Conservation (phyloP, 2,113 vertebrate species). For the Festucalex cinctus region DNA sequence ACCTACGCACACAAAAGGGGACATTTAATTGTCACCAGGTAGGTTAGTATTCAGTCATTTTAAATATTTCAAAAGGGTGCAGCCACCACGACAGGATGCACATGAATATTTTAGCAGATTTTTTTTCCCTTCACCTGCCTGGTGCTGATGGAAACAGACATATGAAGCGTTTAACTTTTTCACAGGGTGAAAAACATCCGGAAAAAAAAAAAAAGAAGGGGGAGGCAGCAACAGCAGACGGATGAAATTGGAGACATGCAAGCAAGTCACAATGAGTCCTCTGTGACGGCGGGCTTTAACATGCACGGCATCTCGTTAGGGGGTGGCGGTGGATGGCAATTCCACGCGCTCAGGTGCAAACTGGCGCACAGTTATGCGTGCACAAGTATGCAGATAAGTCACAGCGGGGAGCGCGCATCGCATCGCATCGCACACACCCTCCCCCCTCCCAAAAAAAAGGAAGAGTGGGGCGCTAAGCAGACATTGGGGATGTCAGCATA, state of each 20-base stretch:
- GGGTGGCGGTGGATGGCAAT: slow-evolving; percentile 36
- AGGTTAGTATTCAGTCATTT: slow-evolving; percentile 67
- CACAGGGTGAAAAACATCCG: background rate
- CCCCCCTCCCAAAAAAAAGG: background rate
- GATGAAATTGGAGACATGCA: background rate
- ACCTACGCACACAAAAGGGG: slow-evolving; percentile 41
- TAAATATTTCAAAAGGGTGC: slow-evolving; percentile 69
- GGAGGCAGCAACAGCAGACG: background rate
- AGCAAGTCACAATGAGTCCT: slow-evolving; percentile 35
- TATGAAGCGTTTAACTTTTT: background rate
- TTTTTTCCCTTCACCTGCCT: slow-evolving; percentile 35
- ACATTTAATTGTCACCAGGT: slow-evolving; percentile 57
- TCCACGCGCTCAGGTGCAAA: slow-evolving; percentile 32
- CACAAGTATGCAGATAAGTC: slow-evolving; percentile 45
- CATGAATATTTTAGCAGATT: slow-evolving; percentile 60
- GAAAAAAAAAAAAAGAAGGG: background rate
- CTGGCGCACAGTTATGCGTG: slow-evolving; percentile 52
- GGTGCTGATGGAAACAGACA: slow-evolving; percentile 27
- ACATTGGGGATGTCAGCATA: background rate
- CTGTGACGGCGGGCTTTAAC: slow-evolving; percentile 26
- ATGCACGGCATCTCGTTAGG: slow-evolving; percentile 23
- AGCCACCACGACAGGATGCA: slow-evolving; percentile 54
- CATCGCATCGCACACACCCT: background rate
- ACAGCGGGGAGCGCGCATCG: background rate
- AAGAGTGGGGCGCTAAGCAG: background rate